These are phyloP conservation scores for Erannis defoliaria DNA, from an alignment of 2,888 invertebrate genomes.

Conservation along the genomic window DNA sequence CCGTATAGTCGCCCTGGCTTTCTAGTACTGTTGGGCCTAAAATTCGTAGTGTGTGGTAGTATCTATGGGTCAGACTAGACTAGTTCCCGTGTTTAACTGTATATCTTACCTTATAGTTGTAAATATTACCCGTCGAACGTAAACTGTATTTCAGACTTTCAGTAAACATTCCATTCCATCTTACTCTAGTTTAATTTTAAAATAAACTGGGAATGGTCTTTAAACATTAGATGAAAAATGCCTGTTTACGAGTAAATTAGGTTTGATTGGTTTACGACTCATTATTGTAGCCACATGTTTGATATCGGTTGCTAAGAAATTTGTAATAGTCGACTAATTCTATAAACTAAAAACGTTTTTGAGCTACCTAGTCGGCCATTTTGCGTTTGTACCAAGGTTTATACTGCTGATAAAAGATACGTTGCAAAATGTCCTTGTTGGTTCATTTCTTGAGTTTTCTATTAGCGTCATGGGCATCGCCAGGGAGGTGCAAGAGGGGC, in stretches of 20 bases:
- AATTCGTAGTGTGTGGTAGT: neutral
- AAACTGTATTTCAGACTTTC: neutral
- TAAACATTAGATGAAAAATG: conserved; percentile 6
- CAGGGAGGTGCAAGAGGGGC: too few species aligned
- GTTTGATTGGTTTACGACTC: neutral
- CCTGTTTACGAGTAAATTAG: neutral
- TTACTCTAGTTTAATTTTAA: conserved; percentile 1
- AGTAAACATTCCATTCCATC: conserved; percentile 12
- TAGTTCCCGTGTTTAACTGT: too few species aligned
- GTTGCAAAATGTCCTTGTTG: too few species aligned
- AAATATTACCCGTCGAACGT: conserved; percentile 2
- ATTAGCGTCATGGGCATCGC: too few species aligned
- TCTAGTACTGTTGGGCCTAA: too few species aligned
- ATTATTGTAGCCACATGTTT: conserved; percentile 11
- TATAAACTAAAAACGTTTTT: neutral
- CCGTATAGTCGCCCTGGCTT: too few species aligned
- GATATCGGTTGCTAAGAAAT: neutral
- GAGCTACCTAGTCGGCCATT: too few species aligned
- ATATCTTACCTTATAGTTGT: too few species aligned
- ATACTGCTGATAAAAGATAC: too few species aligned
- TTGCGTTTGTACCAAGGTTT: too few species aligned
- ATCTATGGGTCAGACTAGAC: neutral
- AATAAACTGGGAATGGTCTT: conserved; percentile 7
- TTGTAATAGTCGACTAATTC: neutral
- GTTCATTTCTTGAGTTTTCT: too few species aligned